phyloP scores from a whole-genome alignment of 2,113 vertebrate species.

The Geothlypis trichas region DNA sequence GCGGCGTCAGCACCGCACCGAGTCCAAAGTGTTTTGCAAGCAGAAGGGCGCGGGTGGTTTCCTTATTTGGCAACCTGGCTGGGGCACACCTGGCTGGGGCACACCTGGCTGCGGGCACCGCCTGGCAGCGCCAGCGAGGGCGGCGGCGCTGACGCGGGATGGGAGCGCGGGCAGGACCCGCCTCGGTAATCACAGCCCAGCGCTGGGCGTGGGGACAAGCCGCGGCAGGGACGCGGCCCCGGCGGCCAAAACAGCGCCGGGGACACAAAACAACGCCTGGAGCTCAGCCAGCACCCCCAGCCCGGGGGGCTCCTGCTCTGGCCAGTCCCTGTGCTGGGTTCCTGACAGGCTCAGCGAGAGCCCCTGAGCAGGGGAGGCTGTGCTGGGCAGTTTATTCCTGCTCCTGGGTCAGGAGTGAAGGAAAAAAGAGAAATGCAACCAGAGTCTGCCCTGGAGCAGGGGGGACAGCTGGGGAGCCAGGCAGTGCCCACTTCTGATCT shows the following conservation, averaged over 20 bases:
- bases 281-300: background rate
- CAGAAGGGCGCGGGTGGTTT: background rate
- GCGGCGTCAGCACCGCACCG: background rate
- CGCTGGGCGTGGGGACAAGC: constrained; percentile 21
- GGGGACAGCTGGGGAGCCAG: accelerated
- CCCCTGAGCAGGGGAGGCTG: background rate
- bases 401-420: background rate
- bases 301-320: background rate
- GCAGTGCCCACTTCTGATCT: background rate
- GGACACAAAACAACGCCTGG: background rate
- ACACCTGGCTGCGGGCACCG: background rate
- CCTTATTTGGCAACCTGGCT: background rate
- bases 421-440: background rate
- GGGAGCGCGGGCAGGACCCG: background rate
- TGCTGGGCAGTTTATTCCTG: background rate
- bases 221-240: background rate
- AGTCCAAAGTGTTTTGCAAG: constrained; percentile 25
- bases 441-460: background rate
- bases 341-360: accelerated
- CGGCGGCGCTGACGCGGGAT: background rate
- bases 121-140: background rate
- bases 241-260: background rate
- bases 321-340: background rate
- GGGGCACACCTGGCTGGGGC: background rate
- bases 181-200: background rate